phyloP scores from a whole-genome alignment of 37 sponge, comb jelly and placozoan species.

The Hexactinellida sp. region DNA sequence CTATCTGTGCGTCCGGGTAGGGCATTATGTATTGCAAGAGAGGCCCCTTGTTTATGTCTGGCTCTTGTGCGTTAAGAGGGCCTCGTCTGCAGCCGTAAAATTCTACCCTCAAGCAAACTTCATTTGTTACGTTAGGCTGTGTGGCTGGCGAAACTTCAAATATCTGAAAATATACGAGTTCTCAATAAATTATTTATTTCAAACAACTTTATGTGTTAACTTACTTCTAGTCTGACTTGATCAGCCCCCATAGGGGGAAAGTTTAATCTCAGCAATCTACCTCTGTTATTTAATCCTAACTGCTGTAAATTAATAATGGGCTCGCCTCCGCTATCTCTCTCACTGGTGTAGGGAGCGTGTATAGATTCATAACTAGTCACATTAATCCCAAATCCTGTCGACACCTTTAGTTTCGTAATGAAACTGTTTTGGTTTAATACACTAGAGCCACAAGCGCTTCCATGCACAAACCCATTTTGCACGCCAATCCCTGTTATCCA shows the following conservation, averaged over 20 bases:
- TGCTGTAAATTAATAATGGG: background rate
- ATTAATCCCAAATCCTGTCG: background rate
- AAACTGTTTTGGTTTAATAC: background rate
- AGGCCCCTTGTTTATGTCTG: background rate
- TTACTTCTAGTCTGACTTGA: background rate
- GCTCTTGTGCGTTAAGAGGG: background rate
- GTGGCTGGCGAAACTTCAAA: background rate
- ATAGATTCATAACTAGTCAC: background rate
- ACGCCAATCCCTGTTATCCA: background rate
- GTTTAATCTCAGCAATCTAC: background rate
- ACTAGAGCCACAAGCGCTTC: background rate
- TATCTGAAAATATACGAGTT: background rate
- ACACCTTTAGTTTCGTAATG: background rate
- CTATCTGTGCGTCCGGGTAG: background rate
- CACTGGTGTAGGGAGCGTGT: background rate
- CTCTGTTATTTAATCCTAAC: background rate
- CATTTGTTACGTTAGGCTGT: background rate
- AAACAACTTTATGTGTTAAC: background rate
- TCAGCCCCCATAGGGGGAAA: background rate
- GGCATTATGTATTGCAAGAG: slow-evolving; percentile 5
- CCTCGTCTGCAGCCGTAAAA: background rate
- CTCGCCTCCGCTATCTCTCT: background rate
- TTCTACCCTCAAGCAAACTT: background rate
- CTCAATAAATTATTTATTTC: background rate
- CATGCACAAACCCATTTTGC: background rate